Conservation (phyloP, 2,888 invertebrate genomes). For the Thecocarcelia acutangulata region DNA sequence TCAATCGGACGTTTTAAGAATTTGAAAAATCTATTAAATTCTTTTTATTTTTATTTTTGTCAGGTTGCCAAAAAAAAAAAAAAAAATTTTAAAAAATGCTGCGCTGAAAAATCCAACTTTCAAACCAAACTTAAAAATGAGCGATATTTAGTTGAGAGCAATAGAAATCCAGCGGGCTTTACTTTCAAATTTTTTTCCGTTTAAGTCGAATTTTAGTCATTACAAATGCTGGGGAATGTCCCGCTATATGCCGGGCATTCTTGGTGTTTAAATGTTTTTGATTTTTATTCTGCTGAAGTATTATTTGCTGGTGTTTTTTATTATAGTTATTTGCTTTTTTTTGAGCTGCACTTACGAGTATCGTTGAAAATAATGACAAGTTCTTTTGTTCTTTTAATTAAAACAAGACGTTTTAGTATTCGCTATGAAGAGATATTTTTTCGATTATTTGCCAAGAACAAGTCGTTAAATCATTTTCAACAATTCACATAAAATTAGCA, state of each 20-base stretch:
- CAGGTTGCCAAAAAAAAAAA: slow-evolving; percentile 33
- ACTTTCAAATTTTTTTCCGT: too few relatives aligned
- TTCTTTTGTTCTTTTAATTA: slow-evolving; percentile 12
- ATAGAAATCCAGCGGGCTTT: too few relatives aligned
- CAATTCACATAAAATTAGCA: slow-evolving; percentile 13
- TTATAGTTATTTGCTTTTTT: background rate
- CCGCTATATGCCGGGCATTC: too few relatives aligned
- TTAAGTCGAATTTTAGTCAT: too few relatives aligned
- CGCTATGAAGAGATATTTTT: background rate
- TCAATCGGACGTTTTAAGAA: background rate
- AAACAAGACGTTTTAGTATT: background rate
- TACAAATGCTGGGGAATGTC: too few relatives aligned
- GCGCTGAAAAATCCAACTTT: background rate
- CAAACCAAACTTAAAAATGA: too few relatives aligned
- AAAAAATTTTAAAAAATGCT: background rate
- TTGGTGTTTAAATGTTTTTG: too few relatives aligned
- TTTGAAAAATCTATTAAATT: background rate
- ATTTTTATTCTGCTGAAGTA: too few relatives aligned
- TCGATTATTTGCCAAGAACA: background rate
- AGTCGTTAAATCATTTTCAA: slow-evolving; percentile 1
- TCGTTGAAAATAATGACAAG: background rate
- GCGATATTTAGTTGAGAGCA: too few relatives aligned
- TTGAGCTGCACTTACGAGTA: background rate
- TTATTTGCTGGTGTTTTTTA: too few relatives aligned
- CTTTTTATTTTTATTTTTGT: slow-evolving; percentile 13